Base-by-base conservation (phyloP, 1,140 invertebrate species). In the Anastrepha ludens region DNA sequence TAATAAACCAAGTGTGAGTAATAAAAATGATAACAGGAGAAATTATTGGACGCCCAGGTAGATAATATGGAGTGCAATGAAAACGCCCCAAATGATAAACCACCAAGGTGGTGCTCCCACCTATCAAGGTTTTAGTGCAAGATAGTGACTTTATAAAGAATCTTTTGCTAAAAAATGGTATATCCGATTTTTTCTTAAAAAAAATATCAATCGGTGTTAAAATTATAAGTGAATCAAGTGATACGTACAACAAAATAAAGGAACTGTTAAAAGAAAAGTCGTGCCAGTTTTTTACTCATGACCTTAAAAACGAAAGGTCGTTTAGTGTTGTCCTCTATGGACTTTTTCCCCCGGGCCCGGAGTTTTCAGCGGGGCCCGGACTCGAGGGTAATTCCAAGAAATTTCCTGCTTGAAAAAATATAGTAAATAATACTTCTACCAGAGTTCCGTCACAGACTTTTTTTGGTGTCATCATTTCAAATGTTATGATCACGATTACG, bases 311-410 rank as follows among this genome's bases (percentile, higher is more conserved):
- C 29, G 85, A 86, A 59, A 60, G 41, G 5, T 64, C n/a, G 29
- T 60, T 86, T 60, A 86, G 58, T 4, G 85, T n/a, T 64, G 62
- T 64, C 4, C 64, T 87, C 17, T 87, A 17, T 17, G 60, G 29
- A 11, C 29, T 87, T n/a, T n/a, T n/a, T n/a, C n/a, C n/a, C n/a
- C n/a, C n/a, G n/a, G n/a, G n/a, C n/a, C n/a, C n/a, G n/a, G n/a
- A n/a, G n/a, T n/a, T n/a, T n/a, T n/a, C n/a, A n/a, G n/a, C n/a
- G n/a, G n/a, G n/a, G n/a, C n/a, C n/a, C n/a, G n/a, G n/a, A n/a
- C n/a, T n/a, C n/a, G n/a, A n/a, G n/a, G n/a, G n/a, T n/a, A n/a
- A n/a, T n/a, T n/a, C n/a, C n/a, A n/a, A n/a, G n/a, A n/a, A n/a
- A n/a, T n/a, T n/a, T n/a, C n/a, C n/a, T n/a, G n/a, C n/a, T n/a